Base-by-base conservation (phyloP, 2,797 vertebrate genomes). In the Micropoecilia bifurca region DNA sequence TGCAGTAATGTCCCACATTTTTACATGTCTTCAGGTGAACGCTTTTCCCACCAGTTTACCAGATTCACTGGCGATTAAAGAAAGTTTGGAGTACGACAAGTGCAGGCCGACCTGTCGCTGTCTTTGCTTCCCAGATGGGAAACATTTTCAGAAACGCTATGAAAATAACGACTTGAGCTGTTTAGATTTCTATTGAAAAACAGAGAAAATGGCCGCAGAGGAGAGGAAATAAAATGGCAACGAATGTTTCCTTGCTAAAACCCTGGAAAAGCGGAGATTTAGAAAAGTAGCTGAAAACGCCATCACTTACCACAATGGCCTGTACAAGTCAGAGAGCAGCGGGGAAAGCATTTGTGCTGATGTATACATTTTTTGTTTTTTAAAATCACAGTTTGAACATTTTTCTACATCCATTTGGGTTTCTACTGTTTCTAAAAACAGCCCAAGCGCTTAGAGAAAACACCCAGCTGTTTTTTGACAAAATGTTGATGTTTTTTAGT, bases 201-300 rank as follows among this genome's bases (percentile, higher is more conserved):
- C 41, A 28, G 13, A 28, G 68, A 71, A 46, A 71, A 71, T 71
- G 25, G 25, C 10, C 4, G 6, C 66, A 69, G 7, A 69, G 25
- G 39, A n/a, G n/a, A 45, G 68, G 68, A 71, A 71, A 71, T 71
- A 45, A 71, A 71, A 71, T 45, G 14, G 41, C 25, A 46, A 69
- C 13, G 45, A 43, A n/a, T 45, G 9, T 43, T 25, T 43, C 28
- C 13, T 16, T 71, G 12, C 13, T 71, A 45, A 71, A 71, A 71
- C 14, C 6, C 41, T 46, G 25, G 45, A 71, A n/a, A 28, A 71
- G 25, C 41, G 28, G 13, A 71, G 25, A 71, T 46, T 71, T 71
- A 45, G 41, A 71, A n/a, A 71, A 71, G 12, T 71, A 45, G 12
- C 25, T 71, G 12, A 45, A 71, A 28, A 71, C 25, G 6, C 12